Percentiles rank a stretch among this genome's conserved stretches.
Conservation (phyloP, 2,113 vertebrate genomes). For the Empidonax traillii region DNA sequence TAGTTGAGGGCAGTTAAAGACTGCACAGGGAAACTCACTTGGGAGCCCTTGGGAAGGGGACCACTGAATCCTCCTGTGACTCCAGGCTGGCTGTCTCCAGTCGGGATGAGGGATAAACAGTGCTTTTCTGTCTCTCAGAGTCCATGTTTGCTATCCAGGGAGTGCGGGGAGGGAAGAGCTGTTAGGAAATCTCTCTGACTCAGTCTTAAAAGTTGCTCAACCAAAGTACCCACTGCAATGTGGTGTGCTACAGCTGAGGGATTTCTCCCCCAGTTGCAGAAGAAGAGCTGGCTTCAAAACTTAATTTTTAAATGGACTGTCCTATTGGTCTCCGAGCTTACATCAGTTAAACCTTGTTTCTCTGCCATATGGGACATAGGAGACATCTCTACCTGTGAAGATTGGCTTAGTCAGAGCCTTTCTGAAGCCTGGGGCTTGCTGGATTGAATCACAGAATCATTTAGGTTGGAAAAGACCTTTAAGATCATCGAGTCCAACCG, state of each 20-base stretch:
- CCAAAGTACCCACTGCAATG: neutral
- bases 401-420: neutral
- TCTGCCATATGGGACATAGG: neutral
- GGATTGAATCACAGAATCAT: neutral
- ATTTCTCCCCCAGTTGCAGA: neutral
- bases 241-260: neutral
- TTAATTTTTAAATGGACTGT: neutral
- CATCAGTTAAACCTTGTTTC: neutral
- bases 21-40: neutral
- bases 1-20: neutral
- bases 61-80: neutral
- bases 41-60: neutral
- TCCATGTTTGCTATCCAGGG: neutral
- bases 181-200: constrained; percentile 56
- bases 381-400: neutral
- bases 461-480: neutral
- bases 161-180: neutral
- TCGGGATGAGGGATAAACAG: neutral
- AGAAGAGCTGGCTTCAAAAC: neutral
- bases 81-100: neutral
- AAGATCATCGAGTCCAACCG: neutral
- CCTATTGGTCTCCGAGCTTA: neutral
- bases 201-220: constrained; percentile 22
- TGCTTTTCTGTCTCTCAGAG: neutral
- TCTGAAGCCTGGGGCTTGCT: constrained; percentile 10